These are phyloP conservation scores for Magallana nippona DNA, from an alignment of 2,888 invertebrate species.

Conservation along the genomic window DNA sequence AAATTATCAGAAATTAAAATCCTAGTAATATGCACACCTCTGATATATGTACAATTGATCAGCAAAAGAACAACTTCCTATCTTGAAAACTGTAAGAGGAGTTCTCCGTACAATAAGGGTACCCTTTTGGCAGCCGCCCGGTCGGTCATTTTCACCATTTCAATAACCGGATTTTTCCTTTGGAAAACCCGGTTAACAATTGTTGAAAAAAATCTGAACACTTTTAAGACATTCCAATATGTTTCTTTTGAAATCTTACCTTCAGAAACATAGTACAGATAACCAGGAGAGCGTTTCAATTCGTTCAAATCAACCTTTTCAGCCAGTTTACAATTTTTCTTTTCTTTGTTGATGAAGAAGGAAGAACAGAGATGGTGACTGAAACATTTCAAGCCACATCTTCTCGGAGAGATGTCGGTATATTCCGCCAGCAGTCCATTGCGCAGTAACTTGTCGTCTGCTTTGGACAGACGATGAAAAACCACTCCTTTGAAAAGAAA, in stretches of 20 bases:
- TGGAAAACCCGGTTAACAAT: no score
- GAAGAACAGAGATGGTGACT: not conserved
- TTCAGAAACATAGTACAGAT: not conserved
- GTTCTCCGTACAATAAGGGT: no score
- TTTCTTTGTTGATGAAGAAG: constrained; percentile 16
- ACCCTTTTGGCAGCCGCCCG: no score
- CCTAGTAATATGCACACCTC: no score
- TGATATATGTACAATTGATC: no score
- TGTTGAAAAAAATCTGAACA: no score
- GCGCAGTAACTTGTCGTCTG: not conserved
- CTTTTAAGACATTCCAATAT: no score
- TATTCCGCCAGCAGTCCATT: not conserved
- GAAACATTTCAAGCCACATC: not conserved
- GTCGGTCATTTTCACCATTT: no score
- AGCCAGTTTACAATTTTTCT: not conserved
- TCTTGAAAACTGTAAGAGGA: no score
- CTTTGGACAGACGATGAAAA: constrained; percentile 1
- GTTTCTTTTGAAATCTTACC: not conserved
- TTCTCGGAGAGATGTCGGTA: not conserved
- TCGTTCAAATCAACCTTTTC: not conserved
- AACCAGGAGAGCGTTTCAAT: not conserved
- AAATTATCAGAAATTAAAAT: no score
- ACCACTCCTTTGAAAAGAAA: not conserved
- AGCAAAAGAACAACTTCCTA: no score
- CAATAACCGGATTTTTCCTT: no score